phyloP scores from a whole-genome alignment of 2,888 invertebrate species.

The Drosophila meridiana region DNA sequence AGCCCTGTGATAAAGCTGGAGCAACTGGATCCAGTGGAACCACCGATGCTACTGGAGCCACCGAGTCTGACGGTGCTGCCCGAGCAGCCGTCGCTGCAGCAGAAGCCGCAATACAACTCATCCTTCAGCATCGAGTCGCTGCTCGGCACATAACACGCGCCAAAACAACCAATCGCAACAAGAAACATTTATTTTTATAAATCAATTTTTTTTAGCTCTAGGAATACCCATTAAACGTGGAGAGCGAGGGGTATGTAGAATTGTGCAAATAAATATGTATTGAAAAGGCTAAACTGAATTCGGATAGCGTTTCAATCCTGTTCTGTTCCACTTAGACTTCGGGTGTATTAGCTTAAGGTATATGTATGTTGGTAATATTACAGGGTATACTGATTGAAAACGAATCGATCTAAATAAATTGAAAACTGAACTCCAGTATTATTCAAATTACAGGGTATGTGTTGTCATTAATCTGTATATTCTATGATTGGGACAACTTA shows the following conservation, averaged over 20 bases:
- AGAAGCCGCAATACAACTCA: constrained; percentile 79
- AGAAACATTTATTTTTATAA: constrained; percentile 33
- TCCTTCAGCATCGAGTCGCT: constrained; percentile 95
- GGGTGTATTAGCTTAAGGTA: constrained; percentile 4
- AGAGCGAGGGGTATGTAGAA: constrained; percentile 14
- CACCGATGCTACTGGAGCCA: constrained; percentile 68
- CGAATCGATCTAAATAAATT: constrained; percentile 5
- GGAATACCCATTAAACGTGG: constrained; percentile 20
- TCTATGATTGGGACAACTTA: no score
- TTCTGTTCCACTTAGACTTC: not conserved
- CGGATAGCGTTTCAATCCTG: not conserved
- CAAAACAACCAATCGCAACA: not conserved
- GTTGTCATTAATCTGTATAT: not conserved
- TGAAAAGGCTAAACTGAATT: constrained; percentile 3
- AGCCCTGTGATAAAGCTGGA: constrained; percentile 72
- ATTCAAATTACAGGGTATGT: not conserved
- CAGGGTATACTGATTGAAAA: constrained; percentile 8
- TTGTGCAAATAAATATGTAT: constrained; percentile 23
- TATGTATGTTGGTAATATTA: constrained; percentile 4
- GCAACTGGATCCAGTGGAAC: constrained; percentile 74
- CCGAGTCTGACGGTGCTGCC: constrained; percentile 20
- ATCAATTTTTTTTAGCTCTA: constrained; percentile 11
- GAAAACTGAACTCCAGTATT: constrained; percentile 7
- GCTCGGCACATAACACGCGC: constrained; percentile 86
- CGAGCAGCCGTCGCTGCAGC: constrained; percentile 12